These are phyloP conservation scores for Chondrosia reniformis DNA, from an alignment of 37 sponge, comb jelly and placozoan species.

Conservation along the genomic window DNA sequence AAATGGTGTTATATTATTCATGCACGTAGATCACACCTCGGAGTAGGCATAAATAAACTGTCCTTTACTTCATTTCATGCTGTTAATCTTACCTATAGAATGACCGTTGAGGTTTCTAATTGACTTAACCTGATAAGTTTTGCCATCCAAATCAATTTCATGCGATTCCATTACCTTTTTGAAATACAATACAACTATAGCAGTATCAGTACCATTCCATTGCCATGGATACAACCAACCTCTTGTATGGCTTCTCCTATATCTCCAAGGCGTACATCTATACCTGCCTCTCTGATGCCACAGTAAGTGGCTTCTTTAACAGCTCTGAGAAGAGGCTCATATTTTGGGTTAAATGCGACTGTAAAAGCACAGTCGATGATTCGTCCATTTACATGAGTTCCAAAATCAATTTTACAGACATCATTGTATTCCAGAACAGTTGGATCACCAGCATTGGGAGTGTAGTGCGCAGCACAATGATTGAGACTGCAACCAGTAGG, in stretches of 20 bases:
- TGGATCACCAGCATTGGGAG: conserved; percentile 94
- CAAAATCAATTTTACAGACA: conserved; percentile 98
- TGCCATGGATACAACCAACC: too few relatives aligned
- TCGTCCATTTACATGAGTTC: conserved; percentile 92
- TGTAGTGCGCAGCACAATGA: conserved; percentile 99
- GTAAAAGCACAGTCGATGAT: conserved; percentile 99
- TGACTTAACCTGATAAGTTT: conserved; percentile 63
- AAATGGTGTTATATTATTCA: too few relatives aligned
- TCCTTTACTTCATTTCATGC: too few relatives aligned
- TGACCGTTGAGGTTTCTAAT: conserved; percentile 59
- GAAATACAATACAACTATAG: too few relatives aligned
- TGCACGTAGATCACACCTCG: too few relatives aligned
- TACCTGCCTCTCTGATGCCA: conserved; percentile 86
- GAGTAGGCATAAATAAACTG: too few relatives aligned
- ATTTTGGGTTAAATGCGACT: conserved; percentile 94
- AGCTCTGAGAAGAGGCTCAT: conserved; percentile 79
- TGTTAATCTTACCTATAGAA: not conserved
- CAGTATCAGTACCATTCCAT: too few relatives aligned
- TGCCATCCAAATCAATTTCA: conserved; percentile 95
- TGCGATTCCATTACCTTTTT: conserved; percentile 87
- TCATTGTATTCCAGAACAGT: conserved; percentile 96
- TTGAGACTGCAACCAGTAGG: conserved; percentile 98
- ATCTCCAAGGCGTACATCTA: conserved; percentile 95
- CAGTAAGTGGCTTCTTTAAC: conserved; percentile 93
- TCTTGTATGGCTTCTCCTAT: conserved; percentile 96